Percentiles rank a stretch among this genome's conserved stretches.
phyloP scores from a whole-genome alignment of 2,113 vertebrate genomes.

The Mobula birostris region DNA sequence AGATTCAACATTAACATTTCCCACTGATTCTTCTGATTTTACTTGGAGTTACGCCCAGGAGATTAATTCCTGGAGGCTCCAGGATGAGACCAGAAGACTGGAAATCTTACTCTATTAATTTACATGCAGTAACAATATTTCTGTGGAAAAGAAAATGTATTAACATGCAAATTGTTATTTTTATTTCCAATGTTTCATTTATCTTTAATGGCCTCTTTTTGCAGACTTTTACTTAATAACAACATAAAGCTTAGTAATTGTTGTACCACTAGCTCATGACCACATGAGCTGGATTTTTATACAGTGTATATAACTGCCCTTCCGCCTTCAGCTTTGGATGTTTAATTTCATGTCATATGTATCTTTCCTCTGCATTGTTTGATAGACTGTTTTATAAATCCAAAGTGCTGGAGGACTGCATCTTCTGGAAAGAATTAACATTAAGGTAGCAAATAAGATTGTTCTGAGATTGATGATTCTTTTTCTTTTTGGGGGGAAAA shows the following conservation, averaged over 20 bases:
- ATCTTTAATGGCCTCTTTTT: neutral
- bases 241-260: neutral
- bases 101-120: neutral
- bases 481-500: neutral
- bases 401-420: neutral
- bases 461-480: neutral
- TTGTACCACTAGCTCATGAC: neutral
- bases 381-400: neutral
- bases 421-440: conserved; percentile 1
- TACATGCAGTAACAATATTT: neutral
- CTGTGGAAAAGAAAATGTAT: neutral
- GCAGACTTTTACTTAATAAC: neutral
- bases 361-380: neutral
- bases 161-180: conserved; percentile 20
- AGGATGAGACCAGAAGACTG: too few species aligned
- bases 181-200: neutral
- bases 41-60: too few species aligned
- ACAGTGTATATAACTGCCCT: neutral
- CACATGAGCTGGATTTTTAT: neutral
- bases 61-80: too few species aligned
- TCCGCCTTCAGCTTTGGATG: neutral
- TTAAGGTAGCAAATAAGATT: neutral
- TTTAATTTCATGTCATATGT: neutral
- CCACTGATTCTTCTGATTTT: too few species aligned
- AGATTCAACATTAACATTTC: too few species aligned